Base-by-base conservation (phyloP, 1,140 invertebrate genomes). In the Lordiphosa clarofinis region DNA sequence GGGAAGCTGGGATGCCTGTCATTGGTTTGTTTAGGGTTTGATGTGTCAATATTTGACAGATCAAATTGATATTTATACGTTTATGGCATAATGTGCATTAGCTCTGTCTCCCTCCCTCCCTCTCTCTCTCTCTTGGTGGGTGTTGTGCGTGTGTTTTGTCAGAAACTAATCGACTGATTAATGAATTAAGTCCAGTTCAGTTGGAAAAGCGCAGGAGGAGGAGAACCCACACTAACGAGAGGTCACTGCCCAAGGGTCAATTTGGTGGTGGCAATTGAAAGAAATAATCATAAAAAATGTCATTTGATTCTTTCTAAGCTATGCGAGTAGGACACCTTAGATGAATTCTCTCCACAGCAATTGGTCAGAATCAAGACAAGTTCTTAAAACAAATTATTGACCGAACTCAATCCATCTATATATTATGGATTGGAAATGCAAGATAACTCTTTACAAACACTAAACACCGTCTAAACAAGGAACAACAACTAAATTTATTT, bases 21-120 rank as follows among this genome's bases (percentile, higher is more conserved):
- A 74, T 75, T 86, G 79, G 79, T 74, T 79, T 86, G 79, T 86
- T 86, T 86, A 81, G 74, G 81, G 74, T 86, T 86, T 86, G 74
- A 86, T 86, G 71, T 86, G 81, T 86, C 81, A 86, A 86, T 86
- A 86, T 86, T 86, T 81, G 74, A 86, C 81, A 81, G 74, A 81
- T 86, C 63, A 81, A 86, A 86, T 86, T 86, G 79, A 86, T 86
- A 84, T 84, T 84, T 84, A 84, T 82, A 78, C 78, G 47, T 57
- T 74, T 68, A 79, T 73, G 63, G 56, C 61, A 67, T 71, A 74
- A 59, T 73, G 55, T 58, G 57, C 21, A 59, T 55, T 24, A 15
- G 10, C 11, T 8, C 21, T 12, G 12, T 2, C 35, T 15, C 1
- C 13, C 1, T 43, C 15, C 12, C 15, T 15, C n/a, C n/a, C n/a